Conservation (phyloP, 2,113 vertebrate genomes). For the Atherinomorus stipes region DNA sequence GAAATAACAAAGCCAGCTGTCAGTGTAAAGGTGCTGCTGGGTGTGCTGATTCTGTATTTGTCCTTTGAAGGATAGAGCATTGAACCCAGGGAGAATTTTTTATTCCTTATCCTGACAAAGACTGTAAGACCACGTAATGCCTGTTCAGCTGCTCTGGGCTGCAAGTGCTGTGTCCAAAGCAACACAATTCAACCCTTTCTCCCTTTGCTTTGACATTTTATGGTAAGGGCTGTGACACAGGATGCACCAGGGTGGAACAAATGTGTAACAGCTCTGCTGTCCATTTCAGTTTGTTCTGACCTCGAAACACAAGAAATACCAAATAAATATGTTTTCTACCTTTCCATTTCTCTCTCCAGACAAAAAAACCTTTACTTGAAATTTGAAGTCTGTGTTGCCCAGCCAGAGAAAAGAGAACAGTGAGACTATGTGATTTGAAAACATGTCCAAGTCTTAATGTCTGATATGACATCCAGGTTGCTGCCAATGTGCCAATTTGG, state of each 20-base stretch:
- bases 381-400: constrained; percentile 9
- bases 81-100: constrained; percentile 52
- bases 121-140: constrained; percentile 63
- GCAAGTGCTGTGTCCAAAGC: constrained; percentile 62
- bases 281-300: background rate
- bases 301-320: background rate
- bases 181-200: constrained; percentile 58
- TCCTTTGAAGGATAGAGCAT: constrained; percentile 52
- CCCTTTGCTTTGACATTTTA: constrained; percentile 46
- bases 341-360: background rate
- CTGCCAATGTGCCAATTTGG: constrained; percentile 48
- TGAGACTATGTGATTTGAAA: constrained; percentile 36
- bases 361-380: background rate
- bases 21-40: constrained; percentile 18
- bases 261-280: constrained; percentile 22
- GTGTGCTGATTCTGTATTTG: constrained; percentile 55
- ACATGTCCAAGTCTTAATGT: constrained; percentile 33
- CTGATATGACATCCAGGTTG: constrained; percentile 39
- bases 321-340: background rate
- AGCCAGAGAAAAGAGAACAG: constrained; percentile 17
- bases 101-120: constrained; percentile 64
- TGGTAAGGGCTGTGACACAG: constrained; percentile 32
- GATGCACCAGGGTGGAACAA: constrained; percentile 45
- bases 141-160: constrained; percentile 65
- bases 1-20: constrained; percentile 17